These are phyloP conservation scores for Ploceus nigricollis DNA, from an alignment of 2,113 vertebrate species.

Conservation along the genomic window DNA sequence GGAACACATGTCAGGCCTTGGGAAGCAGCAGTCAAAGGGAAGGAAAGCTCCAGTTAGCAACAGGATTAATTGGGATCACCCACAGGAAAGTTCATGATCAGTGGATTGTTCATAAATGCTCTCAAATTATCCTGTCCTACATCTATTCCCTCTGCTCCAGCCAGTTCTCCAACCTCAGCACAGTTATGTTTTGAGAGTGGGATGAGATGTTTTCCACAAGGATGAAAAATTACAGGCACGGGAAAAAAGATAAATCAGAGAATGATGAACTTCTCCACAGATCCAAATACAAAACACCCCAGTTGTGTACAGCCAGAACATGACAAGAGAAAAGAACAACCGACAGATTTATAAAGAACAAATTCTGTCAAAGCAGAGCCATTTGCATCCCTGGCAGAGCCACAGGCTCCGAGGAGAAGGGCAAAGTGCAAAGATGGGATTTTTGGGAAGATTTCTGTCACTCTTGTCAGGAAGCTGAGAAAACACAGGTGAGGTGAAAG, in stretches of 20 bases:
- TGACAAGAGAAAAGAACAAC: neutral
- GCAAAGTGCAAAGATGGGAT: neutral
- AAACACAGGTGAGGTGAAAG: neutral
- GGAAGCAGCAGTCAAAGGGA: neutral
- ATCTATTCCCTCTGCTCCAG: neutral
- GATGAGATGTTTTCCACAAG: neutral
- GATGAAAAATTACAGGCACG: neutral
- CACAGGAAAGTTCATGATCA: neutral
- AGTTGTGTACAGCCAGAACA: neutral
- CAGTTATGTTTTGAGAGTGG: neutral
- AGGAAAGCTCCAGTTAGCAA: neutral
- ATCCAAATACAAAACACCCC: neutral
- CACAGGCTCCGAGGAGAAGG: neutral
- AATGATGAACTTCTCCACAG: neutral
- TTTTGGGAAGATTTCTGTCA: neutral
- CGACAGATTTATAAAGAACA: neutral
- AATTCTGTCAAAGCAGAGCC: neutral
- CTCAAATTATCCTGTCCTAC: neutral
- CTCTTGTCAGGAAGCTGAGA: neutral
- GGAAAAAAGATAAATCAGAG: neutral
- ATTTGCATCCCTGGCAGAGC: neutral
- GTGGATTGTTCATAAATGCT: neutral
- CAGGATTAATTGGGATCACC: neutral
- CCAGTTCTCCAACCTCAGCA: neutral
- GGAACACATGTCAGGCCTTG: neutral